Base-by-base conservation (phyloP, 2,113 vertebrate species). In the Ciconia stormi region DNA sequence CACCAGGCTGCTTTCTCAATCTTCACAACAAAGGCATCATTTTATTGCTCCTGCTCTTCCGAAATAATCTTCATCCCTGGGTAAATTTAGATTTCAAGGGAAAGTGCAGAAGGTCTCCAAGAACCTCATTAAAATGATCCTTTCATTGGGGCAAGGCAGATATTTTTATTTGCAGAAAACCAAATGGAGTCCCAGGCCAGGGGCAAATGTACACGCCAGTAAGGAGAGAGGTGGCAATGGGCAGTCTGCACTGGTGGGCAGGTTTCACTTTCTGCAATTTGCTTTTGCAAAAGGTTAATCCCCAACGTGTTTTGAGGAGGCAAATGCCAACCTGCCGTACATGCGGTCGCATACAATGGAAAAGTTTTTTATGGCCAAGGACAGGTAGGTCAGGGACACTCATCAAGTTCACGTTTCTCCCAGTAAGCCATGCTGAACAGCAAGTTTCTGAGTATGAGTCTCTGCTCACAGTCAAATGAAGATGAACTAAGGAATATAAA, bases 241-340 rank as follows among this genome's bases (percentile, higher is more conserved):
- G 83, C 70, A 83, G 29, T 26, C 32, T 40, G 30, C 29, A 30
- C 38, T 13, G 36, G 65, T 0, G 1, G 50, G 55, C 38, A 52
- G 46, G 19, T 53, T 82, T 83, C 0, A 1, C 49, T 26, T 34
- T 46, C 50, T 85, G 72, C n/a, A 87, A 29, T 84, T 93, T 50
- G 72, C 81, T 93, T 93, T 66, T 61, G 18, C 36, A 14, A 89
- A 95, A 96, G 67, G 82, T 95, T 94, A 95, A 94, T 93, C 71
- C 20, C 66, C 2, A 38, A 69, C 2, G 1, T 15, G 34, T 55
- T 93, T 47, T 25, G 17, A 70, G 47, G 55, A 71, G 77, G 67
- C 61, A 70, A 80, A 87, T 4, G 23, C 73, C 56, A 70, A 95
- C 32, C 22, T 73, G 40, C 58, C 3, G 18, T 13, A 55, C 58